phyloP scores from a whole-genome alignment of 2,797 vertebrate species.

The Limnodromus scolopaceus region DNA sequence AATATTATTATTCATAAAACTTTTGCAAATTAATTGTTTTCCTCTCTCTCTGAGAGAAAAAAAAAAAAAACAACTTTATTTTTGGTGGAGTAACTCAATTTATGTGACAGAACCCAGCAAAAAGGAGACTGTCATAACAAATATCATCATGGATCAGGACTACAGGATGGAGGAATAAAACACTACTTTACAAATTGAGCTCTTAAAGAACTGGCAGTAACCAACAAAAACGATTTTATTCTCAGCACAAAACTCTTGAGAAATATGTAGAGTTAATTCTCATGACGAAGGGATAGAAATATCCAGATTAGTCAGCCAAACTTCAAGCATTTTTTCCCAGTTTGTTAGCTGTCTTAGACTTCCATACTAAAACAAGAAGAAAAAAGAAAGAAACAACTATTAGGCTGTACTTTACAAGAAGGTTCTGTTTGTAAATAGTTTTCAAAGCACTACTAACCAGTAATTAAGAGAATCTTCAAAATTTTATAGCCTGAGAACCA shows the following conservation, averaged over 20 bases:
- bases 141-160: background rate
- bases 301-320: background rate
- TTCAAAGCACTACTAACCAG: background rate
- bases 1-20: background rate
- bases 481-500: background rate
- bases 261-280: slow-evolving; percentile 24
- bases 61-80: background rate
- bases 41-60: background rate
- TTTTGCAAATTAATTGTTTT: background rate
- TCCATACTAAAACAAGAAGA: background rate
- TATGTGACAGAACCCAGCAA: background rate
- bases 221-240: background rate
- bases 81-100: background rate
- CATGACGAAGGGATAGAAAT: background rate
- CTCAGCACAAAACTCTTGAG: background rate
- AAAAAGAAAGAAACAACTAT: background rate
- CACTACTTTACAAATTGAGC: background rate
- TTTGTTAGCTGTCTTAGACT: background rate
- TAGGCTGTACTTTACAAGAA: background rate
- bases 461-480: background rate
- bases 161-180: background rate
- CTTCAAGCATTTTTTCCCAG: background rate
- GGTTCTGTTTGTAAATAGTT: background rate
- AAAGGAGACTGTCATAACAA: slow-evolving; percentile 26
- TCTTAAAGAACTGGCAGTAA: background rate